Conservation (phyloP, 1,140 invertebrate genomes). For the Drosophila dunni region DNA sequence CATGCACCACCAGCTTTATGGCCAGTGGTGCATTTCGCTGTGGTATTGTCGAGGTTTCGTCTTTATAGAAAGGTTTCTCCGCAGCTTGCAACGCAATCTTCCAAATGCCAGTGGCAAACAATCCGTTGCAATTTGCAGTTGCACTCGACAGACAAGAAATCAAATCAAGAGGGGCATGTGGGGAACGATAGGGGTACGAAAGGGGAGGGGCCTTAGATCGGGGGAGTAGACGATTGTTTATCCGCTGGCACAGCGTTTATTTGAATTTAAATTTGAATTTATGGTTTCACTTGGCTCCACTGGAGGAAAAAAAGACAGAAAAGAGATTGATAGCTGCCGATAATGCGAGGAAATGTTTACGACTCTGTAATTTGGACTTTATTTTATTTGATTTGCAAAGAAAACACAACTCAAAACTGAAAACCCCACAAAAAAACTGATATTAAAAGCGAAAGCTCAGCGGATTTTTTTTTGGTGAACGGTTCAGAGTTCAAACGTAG, state of each 20-base stretch:
- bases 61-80: slow-evolving; percentile 60
- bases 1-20: slow-evolving; percentile 7
- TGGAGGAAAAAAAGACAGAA: background rate
- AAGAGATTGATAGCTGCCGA: slow-evolving; percentile 79
- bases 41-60: slow-evolving; percentile 34
- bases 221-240: slow-evolving; percentile 12
- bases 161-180: slow-evolving; percentile 12
- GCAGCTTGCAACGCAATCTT: slow-evolving; percentile 30
- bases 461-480: background rate
- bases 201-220: background rate
- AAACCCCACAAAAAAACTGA: background rate
- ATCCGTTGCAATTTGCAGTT: slow-evolving; percentile 60
- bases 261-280: slow-evolving; percentile 76
- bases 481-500: slow-evolving; percentile 61
- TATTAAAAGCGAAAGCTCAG: background rate
- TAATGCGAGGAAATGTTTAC: slow-evolving; percentile 82
- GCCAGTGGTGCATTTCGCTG: slow-evolving; percentile 24
- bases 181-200: background rate
- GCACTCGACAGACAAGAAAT: slow-evolving; percentile 24
- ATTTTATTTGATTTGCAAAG: slow-evolving; percentile 77
- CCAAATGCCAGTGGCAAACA: slow-evolving; percentile 37
- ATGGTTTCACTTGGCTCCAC: slow-evolving; percentile 76
- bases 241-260: slow-evolving; percentile 48
- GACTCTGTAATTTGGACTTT: slow-evolving; percentile 78
- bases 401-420: slow-evolving; percentile 64